Percentiles rank a stretch among this genome's conserved stretches.
These are phyloP conservation scores for Propithecus coquereli DNA, from an alignment of 2,113 vertebrate genomes.

Conservation along the genomic window DNA sequence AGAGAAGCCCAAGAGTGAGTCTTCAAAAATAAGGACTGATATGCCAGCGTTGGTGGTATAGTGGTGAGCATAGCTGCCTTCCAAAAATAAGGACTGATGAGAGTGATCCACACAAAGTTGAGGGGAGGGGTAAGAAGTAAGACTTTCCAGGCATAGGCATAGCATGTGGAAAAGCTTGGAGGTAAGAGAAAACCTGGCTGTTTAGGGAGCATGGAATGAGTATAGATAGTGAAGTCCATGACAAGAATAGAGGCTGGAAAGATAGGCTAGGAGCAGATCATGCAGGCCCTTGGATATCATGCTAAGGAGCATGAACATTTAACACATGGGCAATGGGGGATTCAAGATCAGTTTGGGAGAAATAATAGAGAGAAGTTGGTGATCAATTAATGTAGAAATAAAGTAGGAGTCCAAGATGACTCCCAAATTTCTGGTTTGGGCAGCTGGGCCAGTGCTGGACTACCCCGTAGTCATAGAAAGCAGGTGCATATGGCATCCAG, in stretches of 20 bases:
- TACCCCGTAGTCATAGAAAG: background rate
- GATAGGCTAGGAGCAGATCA: background rate
- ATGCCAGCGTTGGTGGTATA: background rate
- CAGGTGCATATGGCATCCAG: background rate
- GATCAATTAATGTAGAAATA: background rate
- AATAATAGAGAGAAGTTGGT: background rate
- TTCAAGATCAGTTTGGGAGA: background rate
- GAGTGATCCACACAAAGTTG: background rate
- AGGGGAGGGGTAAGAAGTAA: background rate
- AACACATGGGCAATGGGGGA: background rate
- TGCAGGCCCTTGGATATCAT: background rate
- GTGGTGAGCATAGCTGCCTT: too few relatives aligned
- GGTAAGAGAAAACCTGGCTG: background rate
- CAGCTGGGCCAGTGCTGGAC: background rate
- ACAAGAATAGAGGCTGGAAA: background rate
- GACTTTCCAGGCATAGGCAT: background rate
- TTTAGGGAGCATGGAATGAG: background rate
- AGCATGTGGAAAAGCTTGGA: background rate
- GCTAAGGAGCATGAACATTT: background rate
- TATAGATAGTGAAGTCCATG: background rate
- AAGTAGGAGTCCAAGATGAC: background rate
- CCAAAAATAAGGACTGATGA: background rate
- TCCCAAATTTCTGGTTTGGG: background rate
- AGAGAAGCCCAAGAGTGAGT: background rate
- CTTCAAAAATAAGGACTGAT: constrained; percentile 21